Percentiles rank a stretch among this genome's conserved stretches.
These are phyloP conservation scores for Hyposoter dolosus DNA, from an alignment of 2,888 invertebrate genomes.

Conservation along the genomic window DNA sequence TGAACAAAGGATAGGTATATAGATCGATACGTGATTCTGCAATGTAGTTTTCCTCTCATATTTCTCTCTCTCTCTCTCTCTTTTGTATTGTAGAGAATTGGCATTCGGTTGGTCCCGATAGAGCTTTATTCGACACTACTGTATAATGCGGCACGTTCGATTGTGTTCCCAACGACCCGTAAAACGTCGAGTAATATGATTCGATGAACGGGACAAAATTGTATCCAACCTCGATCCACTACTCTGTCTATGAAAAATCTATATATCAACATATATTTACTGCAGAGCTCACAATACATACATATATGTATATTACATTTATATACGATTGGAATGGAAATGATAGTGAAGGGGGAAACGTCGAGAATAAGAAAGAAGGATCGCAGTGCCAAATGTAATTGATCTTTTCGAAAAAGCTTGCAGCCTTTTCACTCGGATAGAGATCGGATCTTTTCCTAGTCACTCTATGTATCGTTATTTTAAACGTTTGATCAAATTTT, in stretches of 20 bases:
- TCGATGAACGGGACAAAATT: conserved; percentile 67
- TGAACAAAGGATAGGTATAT: conserved; percentile 41
- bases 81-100: conserved; percentile 52
- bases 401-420: conserved; percentile 32
- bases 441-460: not conserved
- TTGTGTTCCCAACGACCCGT: conserved; percentile 64
- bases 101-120: conserved; percentile 56
- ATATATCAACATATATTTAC: conserved; percentile 2
- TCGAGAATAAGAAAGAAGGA: conserved; percentile 33
- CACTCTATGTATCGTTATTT: conserved; percentile 29
- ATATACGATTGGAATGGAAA: not conserved
- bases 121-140: conserved; percentile 66
- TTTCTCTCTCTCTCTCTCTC: conserved; percentile 33
- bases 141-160: conserved; percentile 66
- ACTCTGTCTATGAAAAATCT: conserved; percentile 15
- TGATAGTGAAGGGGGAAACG: conserved; percentile 42
- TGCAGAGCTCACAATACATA: not conserved
- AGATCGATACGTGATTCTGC: conserved; percentile 40
- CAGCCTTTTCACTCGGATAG: conserved; percentile 12
- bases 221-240: conserved; percentile 36
- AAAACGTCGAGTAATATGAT: conserved; percentile 68
- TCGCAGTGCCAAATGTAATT: conserved; percentile 54
- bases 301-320: conserved; percentile 21
- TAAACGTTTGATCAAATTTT: conserved; percentile 24
- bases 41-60: conserved; percentile 35